Evolutionary conservation across 2,797 vertebrate genomes (phyloP), one percentile per base, ranked within the genome.

Genomic region (Etheostoma nigrum): DNA sequence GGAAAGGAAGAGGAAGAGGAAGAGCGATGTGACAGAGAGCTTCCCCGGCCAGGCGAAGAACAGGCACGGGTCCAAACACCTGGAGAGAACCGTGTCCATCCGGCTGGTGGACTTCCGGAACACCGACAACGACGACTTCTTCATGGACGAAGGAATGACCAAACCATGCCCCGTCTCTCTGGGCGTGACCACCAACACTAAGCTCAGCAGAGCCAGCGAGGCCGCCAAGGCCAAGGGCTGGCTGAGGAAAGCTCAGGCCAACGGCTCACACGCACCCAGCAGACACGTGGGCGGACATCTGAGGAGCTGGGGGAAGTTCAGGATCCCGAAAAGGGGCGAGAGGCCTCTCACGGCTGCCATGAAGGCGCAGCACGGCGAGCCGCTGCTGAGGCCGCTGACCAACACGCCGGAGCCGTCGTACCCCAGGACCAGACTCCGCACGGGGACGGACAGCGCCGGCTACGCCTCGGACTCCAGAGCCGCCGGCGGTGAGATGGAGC

Each of bases 301-400:
- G 25, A 97, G 95, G 82, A 96, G 96, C 94, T 99, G 98, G 98
- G 98, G 98, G 0, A 98, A 96, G 88, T 99, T 99, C 93, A 93
- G 96, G 86, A 99, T 99, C 96, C 98, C 98, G 64, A 98, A 97
- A 93, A 96, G 97, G 81, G 95, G 95, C 72, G 97, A 96, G 70
- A 94, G 91, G 72, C 95, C 93, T 48, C 93, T 74, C 79, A 89
- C 48, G 1, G 71, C 62, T 0, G 1, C 40, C 5, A 8, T 1
- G 55, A 52, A 57, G 30, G 67, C 61, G 5, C 14, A 36, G n/a
- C n/a, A 42, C 1, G 5, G 72, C 76, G 83, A 93, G 65, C 69
- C 81, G 14, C 76, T 79, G 67, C 86, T 88, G 68, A 53, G 86
- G 40, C 91, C 85, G 8, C 80, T 85, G 62, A 76, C 86, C 84